phyloP scores from a whole-genome alignment of 2,888 invertebrate species.

The Hirtodrosophila trivittata region DNA sequence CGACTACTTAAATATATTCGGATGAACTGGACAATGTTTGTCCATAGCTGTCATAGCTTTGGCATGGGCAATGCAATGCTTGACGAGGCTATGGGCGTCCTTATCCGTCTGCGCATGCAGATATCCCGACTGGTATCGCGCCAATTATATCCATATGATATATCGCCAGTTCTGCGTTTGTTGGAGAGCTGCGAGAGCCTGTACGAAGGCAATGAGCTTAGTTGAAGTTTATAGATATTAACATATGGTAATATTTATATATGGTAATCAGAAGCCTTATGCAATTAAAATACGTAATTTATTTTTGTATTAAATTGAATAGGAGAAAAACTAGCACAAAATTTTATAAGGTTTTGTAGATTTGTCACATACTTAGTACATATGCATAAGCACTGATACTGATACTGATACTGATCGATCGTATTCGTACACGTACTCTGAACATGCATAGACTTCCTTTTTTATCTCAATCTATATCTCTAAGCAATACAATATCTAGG shows the following conservation, averaged over 20 bases:
- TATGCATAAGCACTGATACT: slow-evolving; percentile 30
- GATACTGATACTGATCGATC: too few species aligned
- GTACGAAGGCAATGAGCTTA: slow-evolving; percentile 92
- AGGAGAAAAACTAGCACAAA: slow-evolving; percentile 53
- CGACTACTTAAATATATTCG: slow-evolving; percentile 93
- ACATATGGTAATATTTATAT: slow-evolving; percentile 13
- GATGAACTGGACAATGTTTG: slow-evolving; percentile 92
- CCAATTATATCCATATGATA: slow-evolving; percentile 94
- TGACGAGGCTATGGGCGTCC: slow-evolving; percentile 92
- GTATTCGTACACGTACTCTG: slow-evolving; percentile 44
- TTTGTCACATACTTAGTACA: slow-evolving; percentile 38
- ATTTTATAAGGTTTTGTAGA: slow-evolving; percentile 49
- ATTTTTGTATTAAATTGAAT: slow-evolving; percentile 64
- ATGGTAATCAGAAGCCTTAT: slow-evolving; percentile 38
- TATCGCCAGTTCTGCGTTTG: slow-evolving; percentile 92
- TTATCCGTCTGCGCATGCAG: slow-evolving; percentile 91
- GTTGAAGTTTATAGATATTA: slow-evolving; percentile 83
- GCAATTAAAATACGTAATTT: slow-evolving; percentile 76
- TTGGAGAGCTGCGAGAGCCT: slow-evolving; percentile 93
- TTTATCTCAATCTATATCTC: slow-evolving; percentile 46
- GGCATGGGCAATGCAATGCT: slow-evolving; percentile 86
- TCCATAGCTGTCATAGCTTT: slow-evolving; percentile 88
- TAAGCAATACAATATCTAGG: slow-evolving; percentile 23
- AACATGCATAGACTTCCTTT: slow-evolving; percentile 49
- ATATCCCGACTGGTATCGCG: slow-evolving; percentile 92